Percentiles rank a stretch among this genome's conserved stretches.
Conservation (phyloP, 2,113 vertebrate species). For the Carassius gibelio region DNA sequence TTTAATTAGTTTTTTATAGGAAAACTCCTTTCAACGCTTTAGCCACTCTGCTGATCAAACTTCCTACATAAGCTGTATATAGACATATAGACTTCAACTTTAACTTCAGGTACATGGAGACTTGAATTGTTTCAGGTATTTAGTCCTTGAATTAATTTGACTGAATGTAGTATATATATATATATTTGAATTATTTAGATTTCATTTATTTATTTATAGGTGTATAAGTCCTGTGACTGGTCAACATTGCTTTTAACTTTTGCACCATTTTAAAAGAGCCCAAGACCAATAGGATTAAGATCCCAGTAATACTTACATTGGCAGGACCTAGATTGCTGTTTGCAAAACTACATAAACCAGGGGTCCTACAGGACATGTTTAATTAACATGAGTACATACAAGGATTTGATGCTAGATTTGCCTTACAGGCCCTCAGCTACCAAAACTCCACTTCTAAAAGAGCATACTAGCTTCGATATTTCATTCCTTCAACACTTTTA, state of each 20-base stretch:
- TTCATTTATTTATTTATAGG: too few relatives aligned
- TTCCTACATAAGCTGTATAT: background rate
- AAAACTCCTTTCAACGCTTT: background rate
- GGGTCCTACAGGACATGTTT: background rate
- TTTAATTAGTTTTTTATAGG: conserved; percentile 34
- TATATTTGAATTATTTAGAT: too few relatives aligned
- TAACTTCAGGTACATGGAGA: too few relatives aligned
- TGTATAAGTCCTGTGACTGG: too few relatives aligned
- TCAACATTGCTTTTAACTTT: too few relatives aligned
- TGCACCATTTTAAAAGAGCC: background rate
- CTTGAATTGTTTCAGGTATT: too few relatives aligned
- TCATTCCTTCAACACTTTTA: conserved; percentile 8
- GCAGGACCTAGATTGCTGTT: background rate
- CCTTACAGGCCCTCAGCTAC: background rate
- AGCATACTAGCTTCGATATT: background rate
- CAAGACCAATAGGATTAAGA: background rate
- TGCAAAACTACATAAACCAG: conserved; percentile 5
- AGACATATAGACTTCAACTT: background rate
- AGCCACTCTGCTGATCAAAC: background rate
- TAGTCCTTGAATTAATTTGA: background rate
- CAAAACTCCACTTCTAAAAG: background rate
- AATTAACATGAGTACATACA: background rate
- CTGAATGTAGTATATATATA: background rate
- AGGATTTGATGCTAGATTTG: conserved; percentile 5
- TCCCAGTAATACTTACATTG: background rate